Conservation (phyloP, 2,888 invertebrate species). For the Leptinotarsa juncta region DNA sequence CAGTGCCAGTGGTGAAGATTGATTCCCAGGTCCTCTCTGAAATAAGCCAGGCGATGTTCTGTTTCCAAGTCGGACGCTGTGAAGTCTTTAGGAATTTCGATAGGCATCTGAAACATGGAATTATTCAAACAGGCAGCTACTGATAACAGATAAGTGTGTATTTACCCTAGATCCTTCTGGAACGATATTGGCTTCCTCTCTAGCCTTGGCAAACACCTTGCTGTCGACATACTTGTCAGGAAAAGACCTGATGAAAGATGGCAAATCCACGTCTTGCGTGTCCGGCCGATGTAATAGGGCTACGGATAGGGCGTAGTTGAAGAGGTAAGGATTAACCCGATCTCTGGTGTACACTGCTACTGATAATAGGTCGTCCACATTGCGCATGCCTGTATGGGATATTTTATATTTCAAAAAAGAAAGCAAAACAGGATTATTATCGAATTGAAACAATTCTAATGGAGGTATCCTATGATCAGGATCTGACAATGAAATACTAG, state of each 20-base stretch:
- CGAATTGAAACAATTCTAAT: too few relatives aligned
- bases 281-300: conserved; percentile 80
- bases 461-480: too few relatives aligned
- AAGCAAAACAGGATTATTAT: too few relatives aligned
- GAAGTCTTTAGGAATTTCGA: conserved; percentile 79
- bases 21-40: conserved; percentile 86
- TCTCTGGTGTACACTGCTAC: conserved; percentile 78
- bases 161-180: conserved; percentile 72
- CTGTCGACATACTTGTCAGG: conserved; percentile 87
- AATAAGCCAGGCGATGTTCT: conserved; percentile 86
- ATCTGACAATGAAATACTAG: too few relatives aligned
- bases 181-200: conserved; percentile 76
- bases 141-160: neutral
- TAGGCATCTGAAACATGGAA: conserved; percentile 69
- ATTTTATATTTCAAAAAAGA: neutral
- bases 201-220: conserved; percentile 75
- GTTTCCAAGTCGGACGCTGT: conserved; percentile 80
- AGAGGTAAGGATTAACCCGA: conserved; percentile 82
- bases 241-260: conserved; percentile 81
- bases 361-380: conserved; percentile 77
- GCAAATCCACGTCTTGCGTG: conserved; percentile 76
- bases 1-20: conserved; percentile 94
- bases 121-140: too few relatives aligned
- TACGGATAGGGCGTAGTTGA: conserved; percentile 82
- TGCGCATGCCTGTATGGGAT: conserved; percentile 60